phyloP scores from a whole-genome alignment of 2,797 vertebrate species.

The Pseudopleuronectes americanus region DNA sequence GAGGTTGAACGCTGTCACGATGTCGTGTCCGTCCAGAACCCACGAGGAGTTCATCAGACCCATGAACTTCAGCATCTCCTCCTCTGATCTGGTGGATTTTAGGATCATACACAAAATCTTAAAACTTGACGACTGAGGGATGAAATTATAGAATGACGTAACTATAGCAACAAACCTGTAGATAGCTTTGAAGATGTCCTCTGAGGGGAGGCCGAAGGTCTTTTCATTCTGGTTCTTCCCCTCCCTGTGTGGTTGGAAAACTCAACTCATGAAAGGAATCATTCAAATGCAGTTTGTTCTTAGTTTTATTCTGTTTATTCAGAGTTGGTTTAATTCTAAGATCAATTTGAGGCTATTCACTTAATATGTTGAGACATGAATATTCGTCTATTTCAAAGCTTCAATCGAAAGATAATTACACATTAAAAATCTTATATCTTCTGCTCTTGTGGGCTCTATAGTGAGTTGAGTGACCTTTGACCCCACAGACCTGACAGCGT shows the following conservation, averaged over 20 bases:
- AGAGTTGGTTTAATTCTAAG: not conserved
- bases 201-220: constrained; percentile 77
- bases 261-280: not conserved
- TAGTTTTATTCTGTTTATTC: not conserved
- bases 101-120: not conserved
- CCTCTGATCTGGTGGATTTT: constrained; percentile 73
- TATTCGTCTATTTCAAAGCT: too few relatives aligned
- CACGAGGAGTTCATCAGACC: constrained; percentile 82
- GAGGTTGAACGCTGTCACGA: constrained; percentile 81
- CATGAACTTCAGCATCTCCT: constrained; percentile 85
- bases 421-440: not conserved
- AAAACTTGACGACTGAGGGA: not conserved
- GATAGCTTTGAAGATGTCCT: constrained; percentile 78
- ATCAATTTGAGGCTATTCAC: too few relatives aligned
- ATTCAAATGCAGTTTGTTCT: not conserved
- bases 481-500: constrained; percentile 78
- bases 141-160: too few relatives aligned
- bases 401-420: not conserved
- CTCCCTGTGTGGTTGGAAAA: constrained; percentile 66
- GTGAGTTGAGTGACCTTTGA: not conserved
- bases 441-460: not conserved
- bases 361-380: too few relatives aligned
- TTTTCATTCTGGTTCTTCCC: constrained; percentile 85
- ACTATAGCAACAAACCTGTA: constrained; percentile 73
- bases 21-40: constrained; percentile 80